phyloP scores from a whole-genome alignment of 2,888 invertebrate species.

The Eristalis tenax region DNA sequence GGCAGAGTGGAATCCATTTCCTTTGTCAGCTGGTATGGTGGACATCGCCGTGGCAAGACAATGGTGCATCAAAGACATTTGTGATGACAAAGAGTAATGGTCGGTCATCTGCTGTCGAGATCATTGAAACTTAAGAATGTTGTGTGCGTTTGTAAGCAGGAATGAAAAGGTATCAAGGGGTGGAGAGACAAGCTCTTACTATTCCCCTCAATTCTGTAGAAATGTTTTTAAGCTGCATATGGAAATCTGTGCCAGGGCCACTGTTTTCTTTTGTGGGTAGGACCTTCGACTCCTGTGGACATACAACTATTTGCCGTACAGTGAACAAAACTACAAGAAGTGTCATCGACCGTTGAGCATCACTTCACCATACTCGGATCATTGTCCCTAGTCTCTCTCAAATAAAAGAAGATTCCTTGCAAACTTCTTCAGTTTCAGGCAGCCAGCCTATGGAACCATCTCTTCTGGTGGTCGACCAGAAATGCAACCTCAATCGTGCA shows the following conservation, averaged over 20 bases:
- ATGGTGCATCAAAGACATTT: background rate
- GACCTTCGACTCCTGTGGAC: too few species aligned
- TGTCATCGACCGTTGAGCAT: background rate
- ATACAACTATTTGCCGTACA: too few species aligned
- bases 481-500: conserved; percentile 23
- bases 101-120: background rate
- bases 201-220: too few species aligned
- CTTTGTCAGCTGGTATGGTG: background rate
- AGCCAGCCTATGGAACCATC: background rate
- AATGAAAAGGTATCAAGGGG: background rate
- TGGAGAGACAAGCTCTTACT: too few species aligned
- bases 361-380: background rate
- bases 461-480: background rate
- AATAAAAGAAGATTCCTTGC: background rate
- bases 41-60: background rate
- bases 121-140: background rate
- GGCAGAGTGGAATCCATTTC: background rate
- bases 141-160: background rate
- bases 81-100: background rate
- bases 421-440: background rate
- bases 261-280: too few species aligned
- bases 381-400: background rate
- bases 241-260: too few species aligned
- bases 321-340: too few species aligned
- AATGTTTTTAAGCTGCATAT: too few species aligned